Conservation (phyloP, 1,140 invertebrate species). For the Nephila pilipes region DNA sequence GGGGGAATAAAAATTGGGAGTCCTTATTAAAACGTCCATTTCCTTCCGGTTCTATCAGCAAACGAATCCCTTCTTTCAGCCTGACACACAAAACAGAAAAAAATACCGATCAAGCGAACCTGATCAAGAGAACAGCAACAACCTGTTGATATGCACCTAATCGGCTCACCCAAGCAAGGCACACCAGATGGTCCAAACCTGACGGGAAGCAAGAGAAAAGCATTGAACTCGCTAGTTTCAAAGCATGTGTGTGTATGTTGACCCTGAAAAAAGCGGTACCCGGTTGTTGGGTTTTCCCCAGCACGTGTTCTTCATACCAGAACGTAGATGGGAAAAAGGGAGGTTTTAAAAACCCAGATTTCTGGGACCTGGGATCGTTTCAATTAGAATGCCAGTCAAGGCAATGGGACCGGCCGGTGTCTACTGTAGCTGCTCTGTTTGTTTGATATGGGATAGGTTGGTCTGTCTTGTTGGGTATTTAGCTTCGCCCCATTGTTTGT, state of each 20-base stretch:
- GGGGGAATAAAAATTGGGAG: not conserved
- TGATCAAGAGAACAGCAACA: not conserved
- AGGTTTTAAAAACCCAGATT: slow-evolving; percentile 3
- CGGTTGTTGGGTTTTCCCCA: slow-evolving; percentile 42
- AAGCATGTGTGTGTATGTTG: not conserved
- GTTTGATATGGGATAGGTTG: not conserved
- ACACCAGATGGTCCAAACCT: not conserved
- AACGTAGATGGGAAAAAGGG: not conserved
- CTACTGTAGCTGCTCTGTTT: not conserved
- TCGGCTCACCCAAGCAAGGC: not conserved
- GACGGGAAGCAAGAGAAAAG: not conserved
- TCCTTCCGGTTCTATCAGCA: not conserved
- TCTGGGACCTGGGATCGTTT: slow-evolving; percentile 26
- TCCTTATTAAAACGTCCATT: not conserved
- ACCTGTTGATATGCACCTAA: not conserved
- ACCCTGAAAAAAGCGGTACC: slow-evolving; percentile 17
- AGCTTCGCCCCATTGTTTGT: not conserved
- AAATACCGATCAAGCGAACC: not conserved
- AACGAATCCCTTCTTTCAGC: too few species aligned
- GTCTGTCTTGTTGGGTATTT: not conserved
- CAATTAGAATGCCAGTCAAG: slow-evolving; percentile 17
- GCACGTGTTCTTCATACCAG: slow-evolving; percentile 21
- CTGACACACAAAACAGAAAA: not conserved
- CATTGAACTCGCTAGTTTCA: slow-evolving; percentile 43
- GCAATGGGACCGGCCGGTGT: too few species aligned